Percentiles rank a stretch among this genome's conserved stretches.
These are phyloP conservation scores for Phenganax subtilis DNA, from an alignment of 92 coral and sea anemone species.

Conservation along the genomic window DNA sequence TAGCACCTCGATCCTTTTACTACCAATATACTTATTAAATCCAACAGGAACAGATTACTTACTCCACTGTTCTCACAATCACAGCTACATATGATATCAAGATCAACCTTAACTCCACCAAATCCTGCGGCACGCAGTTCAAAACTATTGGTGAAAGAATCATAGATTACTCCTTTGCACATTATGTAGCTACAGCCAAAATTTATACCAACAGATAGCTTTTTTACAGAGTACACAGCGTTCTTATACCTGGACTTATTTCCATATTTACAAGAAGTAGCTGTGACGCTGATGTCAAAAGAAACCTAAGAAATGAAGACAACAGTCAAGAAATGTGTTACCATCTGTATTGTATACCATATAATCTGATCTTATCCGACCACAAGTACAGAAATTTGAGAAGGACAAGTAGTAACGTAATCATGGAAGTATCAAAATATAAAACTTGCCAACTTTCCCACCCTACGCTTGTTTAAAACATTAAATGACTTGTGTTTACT, in stretches of 20 bases:
- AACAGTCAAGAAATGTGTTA: neutral
- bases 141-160: neutral
- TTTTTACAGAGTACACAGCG: no score
- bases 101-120: neutral
- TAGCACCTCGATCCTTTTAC: neutral
- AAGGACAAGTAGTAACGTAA: no score
- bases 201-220: no score
- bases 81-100: conserved; percentile 17
- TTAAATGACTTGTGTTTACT: no score
- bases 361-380: neutral
- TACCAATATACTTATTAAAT: neutral
- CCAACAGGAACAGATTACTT: neutral
- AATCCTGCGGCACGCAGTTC: neutral
- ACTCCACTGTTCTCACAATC: conserved; percentile 2
- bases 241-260: neutral
- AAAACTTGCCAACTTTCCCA: no score
- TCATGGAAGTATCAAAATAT: no score
- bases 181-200: no score
- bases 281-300: neutral
- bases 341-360: no score
- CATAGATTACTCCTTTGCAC: no score
- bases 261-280: neutral
- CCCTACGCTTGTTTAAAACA: no score
- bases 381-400: neutral
- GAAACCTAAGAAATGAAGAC: neutral